phyloP scores from a whole-genome alignment of 2,888 invertebrate species.

The Ichneumoninae sp. region DNA sequence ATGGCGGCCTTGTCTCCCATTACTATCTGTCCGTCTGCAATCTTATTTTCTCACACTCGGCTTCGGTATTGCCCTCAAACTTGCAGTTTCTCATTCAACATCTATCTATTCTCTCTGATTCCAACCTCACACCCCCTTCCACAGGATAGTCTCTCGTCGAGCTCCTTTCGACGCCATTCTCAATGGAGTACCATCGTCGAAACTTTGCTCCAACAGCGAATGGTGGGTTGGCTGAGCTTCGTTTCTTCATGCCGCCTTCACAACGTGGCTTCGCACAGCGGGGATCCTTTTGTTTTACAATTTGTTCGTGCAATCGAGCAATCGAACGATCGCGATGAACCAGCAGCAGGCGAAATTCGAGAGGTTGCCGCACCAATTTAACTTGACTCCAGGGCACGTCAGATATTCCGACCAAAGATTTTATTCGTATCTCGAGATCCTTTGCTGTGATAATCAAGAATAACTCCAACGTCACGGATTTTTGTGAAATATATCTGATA shows the following conservation, averaged over 20 bases:
- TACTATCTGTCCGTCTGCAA: constrained; percentile 24
- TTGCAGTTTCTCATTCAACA: constrained; percentile 38
- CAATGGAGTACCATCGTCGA: constrained; percentile 36
- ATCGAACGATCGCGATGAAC: constrained; percentile 38
- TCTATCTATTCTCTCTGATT: constrained; percentile 22
- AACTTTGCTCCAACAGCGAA: constrained; percentile 34
- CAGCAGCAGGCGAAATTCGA: background rate
- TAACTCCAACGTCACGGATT: background rate
- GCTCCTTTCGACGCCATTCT: constrained; percentile 32
- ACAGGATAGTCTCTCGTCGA: constrained; percentile 35
- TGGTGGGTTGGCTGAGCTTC: constrained; percentile 3
- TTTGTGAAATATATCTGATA: constrained; percentile 2
- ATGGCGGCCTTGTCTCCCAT: constrained; percentile 42
- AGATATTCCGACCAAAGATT: background rate
- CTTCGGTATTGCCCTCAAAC: constrained; percentile 18
- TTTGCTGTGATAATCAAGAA: background rate
- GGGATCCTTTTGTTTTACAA: constrained; percentile 43
- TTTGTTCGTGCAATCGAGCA: constrained; percentile 45
- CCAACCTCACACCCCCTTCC: background rate
- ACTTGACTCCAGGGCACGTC: background rate
- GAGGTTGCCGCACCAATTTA: constrained; percentile 21
- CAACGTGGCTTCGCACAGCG: constrained; percentile 16
- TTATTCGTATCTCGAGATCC: background rate
- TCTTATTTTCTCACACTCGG: constrained; percentile 33
- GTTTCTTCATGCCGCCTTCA: constrained; percentile 8